Conservation (phyloP, 2,113 vertebrate genomes). For the Jacana jacana region DNA sequence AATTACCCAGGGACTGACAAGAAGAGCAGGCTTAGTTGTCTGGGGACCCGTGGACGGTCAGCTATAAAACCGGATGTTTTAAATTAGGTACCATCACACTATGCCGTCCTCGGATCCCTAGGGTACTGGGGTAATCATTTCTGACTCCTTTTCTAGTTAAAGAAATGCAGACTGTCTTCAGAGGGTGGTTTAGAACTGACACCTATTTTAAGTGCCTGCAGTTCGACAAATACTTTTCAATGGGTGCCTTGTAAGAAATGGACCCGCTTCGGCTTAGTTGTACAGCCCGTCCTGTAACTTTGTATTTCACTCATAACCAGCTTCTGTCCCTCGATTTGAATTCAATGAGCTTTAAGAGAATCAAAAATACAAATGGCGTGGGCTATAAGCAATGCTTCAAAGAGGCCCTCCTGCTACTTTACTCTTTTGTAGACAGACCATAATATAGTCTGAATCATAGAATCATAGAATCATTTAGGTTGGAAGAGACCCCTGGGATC, state of each 20-base stretch:
- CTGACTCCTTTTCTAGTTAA: not conserved
- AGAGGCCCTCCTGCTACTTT: not conserved
- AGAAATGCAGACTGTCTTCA: not conserved
- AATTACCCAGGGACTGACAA: not conserved
- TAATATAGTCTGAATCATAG: not conserved
- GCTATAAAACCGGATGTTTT: not conserved
- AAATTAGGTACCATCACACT: no score
- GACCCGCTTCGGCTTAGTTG: not conserved
- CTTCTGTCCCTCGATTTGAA: not conserved
- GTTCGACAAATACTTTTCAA: not conserved
- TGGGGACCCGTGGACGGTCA: not conserved
- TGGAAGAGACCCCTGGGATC: no score
- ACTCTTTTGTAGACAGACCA: not conserved
- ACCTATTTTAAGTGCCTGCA: not conserved
- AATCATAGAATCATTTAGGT: no score
- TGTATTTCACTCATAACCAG: not conserved
- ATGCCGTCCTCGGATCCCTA: not conserved
- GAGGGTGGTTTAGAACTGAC: not conserved
- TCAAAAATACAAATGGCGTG: not conserved
- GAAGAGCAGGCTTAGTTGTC: not conserved
- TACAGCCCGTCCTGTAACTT: not conserved
- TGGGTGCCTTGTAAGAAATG: not conserved
- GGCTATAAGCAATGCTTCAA: not conserved
- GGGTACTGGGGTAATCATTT: not conserved
- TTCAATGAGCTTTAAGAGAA: not conserved